Conservation (phyloP, 2,797 vertebrate genomes). For the Falco berigora region DNA sequence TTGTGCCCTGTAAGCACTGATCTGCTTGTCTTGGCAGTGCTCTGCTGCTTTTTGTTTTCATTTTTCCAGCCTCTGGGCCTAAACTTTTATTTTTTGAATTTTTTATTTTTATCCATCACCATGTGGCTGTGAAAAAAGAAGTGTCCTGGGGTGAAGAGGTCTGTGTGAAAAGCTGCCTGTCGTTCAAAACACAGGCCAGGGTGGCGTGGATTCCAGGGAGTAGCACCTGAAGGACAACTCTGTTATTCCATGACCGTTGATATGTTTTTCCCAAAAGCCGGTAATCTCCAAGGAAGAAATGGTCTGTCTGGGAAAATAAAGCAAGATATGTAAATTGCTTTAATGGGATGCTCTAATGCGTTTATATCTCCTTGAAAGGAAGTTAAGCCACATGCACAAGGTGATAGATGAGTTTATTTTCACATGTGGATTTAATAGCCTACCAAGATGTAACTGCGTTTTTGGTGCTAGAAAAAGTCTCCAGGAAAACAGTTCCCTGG, state of each 20-base stretch:
- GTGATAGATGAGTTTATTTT: not conserved
- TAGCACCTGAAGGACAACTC: not conserved
- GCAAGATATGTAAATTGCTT: not conserved
- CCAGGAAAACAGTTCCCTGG: not conserved
- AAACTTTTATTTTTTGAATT: too few relatives aligned
- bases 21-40: not conserved
- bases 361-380: not conserved
- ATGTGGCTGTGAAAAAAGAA: not conserved
- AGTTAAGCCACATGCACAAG: not conserved
- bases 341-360: not conserved
- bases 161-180: not conserved
- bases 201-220: not conserved
- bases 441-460: not conserved
- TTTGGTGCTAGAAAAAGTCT: not conserved
- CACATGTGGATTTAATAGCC: slow-evolving; percentile 13
- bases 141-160: not conserved
- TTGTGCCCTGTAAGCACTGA: not conserved
- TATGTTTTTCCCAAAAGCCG: not conserved
- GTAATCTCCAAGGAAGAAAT: not conserved
- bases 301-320: not conserved
- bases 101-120: not conserved
- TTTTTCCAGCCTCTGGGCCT: not conserved
- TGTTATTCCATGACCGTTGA: not conserved
- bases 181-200: not conserved
- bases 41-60: not conserved